Evolutionary conservation across 1,140 invertebrate genomes (phyloP).

Genomic region (Drosophila oshimai): DNA sequence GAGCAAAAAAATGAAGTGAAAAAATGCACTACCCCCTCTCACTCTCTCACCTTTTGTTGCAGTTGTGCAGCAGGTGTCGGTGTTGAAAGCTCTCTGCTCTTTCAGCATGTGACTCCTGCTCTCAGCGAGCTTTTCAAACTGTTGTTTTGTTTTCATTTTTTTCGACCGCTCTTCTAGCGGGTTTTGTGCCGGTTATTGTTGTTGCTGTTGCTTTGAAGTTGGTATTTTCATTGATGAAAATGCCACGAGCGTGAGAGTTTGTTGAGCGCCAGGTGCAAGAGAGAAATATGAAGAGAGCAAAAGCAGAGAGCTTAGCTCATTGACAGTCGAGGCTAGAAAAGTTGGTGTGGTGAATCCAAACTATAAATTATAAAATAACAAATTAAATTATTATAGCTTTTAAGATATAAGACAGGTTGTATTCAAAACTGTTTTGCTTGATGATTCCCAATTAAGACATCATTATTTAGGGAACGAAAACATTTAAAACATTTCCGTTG

Average conservation of each 20-base stretch:
- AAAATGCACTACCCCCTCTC: neutral
- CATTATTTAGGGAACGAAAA: no score
- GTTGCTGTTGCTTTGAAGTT: conserved; percentile 42
- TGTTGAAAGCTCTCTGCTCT: conserved; percentile 49
- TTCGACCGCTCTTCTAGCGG: conserved; percentile 33
- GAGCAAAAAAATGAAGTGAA: conserved; percentile 6
- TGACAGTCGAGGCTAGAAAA: conserved; percentile 45
- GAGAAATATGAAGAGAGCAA: neutral
- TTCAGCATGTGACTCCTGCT: neutral
- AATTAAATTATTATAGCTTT: no score
- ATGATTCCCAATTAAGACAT: no score
- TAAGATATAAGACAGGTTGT: no score
- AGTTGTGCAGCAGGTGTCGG: conserved; percentile 63
- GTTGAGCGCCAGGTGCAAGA: neutral
- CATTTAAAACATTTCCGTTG: no score
- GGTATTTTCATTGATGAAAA: conserved; percentile 74
- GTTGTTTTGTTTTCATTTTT: conserved; percentile 46
- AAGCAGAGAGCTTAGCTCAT: neutral
- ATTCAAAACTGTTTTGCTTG: no score
- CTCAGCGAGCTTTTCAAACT: conserved; percentile 52
- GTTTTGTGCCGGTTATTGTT: conserved; percentile 66
- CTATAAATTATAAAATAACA: no score
- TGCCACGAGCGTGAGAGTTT: conserved; percentile 12
- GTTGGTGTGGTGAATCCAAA: neutral
- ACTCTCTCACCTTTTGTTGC: conserved; percentile 6